These are phyloP conservation scores for Empis livida DNA, from an alignment of 2,888 invertebrate genomes.

Conservation along the genomic window DNA sequence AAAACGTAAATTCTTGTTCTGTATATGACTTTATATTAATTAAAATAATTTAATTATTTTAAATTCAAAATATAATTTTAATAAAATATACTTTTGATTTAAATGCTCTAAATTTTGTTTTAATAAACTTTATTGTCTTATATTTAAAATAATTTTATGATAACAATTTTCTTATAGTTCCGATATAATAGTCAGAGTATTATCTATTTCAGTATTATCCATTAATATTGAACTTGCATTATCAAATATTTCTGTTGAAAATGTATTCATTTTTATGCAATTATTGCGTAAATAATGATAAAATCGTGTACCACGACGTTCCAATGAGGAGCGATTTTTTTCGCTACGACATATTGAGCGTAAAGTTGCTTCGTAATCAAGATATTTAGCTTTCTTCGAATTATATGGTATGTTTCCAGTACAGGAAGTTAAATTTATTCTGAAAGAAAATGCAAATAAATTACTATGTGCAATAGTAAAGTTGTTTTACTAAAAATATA, in stretches of 20 bases:
- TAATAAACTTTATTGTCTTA: neutral
- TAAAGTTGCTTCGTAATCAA: slow-evolving; percentile 58
- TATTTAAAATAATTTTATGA: too few relatives aligned
- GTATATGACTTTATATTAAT: neutral
- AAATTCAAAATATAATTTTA: too few relatives aligned
- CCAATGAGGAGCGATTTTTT: slow-evolving; percentile 38
- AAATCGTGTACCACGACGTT: slow-evolving; percentile 59
- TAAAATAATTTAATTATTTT: too few relatives aligned
- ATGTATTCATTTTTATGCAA: slow-evolving; percentile 35
- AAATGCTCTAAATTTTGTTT: too few relatives aligned
- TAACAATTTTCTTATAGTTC: neutral
- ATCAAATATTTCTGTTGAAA: slow-evolving; percentile 40
- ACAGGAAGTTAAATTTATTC: too few relatives aligned
- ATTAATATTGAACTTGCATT: slow-evolving; percentile 36
- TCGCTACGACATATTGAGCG: slow-evolving; percentile 59
- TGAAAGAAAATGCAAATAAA: too few relatives aligned
- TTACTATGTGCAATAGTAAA: too few relatives aligned
- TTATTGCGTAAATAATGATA: slow-evolving; percentile 62
- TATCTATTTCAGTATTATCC: slow-evolving; percentile 1
- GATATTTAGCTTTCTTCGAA: slow-evolving; percentile 40
- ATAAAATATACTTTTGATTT: too few relatives aligned
- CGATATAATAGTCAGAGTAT: neutral
- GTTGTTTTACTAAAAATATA: too few relatives aligned
- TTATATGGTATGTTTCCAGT: slow-evolving; percentile 30
- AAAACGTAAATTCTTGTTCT: neutral